Evolutionary conservation across 2,113 vertebrate species (phyloP).

Genomic region (Scophthalmus maximus): DNA sequence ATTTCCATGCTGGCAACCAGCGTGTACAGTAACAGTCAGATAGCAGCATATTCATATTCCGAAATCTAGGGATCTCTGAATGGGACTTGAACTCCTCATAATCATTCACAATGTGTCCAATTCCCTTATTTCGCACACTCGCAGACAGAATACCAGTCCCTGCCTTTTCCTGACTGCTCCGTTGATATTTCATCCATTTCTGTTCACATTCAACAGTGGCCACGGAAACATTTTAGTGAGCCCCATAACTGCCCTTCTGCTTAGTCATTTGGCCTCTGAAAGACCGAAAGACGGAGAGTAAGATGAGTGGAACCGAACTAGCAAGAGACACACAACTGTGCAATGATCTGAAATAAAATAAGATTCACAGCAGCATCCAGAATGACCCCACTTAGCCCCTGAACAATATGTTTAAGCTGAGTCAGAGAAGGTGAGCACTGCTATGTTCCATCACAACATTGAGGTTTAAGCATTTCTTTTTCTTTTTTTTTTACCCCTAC

Average conservation of each 20-base stretch:
- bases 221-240: constrained; percentile 23
- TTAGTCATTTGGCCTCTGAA: constrained; percentile 19
- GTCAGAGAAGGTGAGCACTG: neutral
- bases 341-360: constrained; percentile 18
- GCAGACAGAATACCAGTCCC: constrained; percentile 5
- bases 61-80: constrained; percentile 28
- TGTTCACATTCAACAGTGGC: constrained; percentile 11
- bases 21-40: constrained; percentile 8
- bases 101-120: constrained; percentile 40
- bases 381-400: neutral
- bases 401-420: constrained; percentile 7
- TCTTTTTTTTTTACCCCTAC: constrained; percentile 18
- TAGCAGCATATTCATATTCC: constrained; percentile 34
- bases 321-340: neutral
- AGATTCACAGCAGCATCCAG: neutral
- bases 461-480: constrained; percentile 8
- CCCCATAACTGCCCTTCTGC: constrained; percentile 6
- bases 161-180: constrained; percentile 19
- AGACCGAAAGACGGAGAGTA: constrained; percentile 2
- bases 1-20: constrained; percentile 37
- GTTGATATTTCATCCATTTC: constrained; percentile 39
- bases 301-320: neutral
- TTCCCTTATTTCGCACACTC: constrained; percentile 43
- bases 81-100: constrained; percentile 12
- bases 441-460: constrained; percentile 26